phyloP scores from a whole-genome alignment of 2,113 vertebrate genomes.

The Pygoscelis adeliae region DNA sequence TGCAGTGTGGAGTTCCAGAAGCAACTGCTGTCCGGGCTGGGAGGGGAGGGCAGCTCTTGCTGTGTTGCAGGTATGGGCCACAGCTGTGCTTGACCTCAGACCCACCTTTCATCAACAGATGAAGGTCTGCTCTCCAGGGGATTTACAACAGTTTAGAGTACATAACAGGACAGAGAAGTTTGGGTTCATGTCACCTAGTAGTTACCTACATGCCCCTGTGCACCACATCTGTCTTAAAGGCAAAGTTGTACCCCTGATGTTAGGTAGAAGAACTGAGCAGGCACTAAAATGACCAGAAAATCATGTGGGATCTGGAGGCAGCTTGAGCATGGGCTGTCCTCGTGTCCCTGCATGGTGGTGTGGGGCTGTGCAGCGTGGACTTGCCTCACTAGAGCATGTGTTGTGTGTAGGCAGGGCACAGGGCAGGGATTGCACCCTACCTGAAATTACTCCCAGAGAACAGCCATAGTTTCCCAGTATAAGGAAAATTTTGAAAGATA shows the following conservation, averaged over 20 bases:
- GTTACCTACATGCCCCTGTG: neutral
- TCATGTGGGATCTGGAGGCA: neutral
- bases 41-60: neutral
- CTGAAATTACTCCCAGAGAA: neutral
- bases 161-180: neutral
- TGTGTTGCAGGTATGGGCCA: neutral
- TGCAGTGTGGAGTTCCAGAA: neutral
- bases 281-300: neutral
- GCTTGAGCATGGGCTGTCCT: neutral
- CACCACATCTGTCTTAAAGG: neutral
- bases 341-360: accelerated
- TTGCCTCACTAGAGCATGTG: neutral
- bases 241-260: neutral
- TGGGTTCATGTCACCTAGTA: neutral
- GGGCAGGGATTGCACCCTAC: accelerated
- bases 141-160: neutral
- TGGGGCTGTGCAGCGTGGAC: neutral
- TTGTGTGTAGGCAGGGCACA: neutral
- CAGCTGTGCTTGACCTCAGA: neutral
- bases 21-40: accelerated
- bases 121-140: neutral
- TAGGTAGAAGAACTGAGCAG: neutral
- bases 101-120: neutral
- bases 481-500: neutral
- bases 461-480: neutral